Evolutionary conservation across 2,888 invertebrate species (phyloP).

Genomic region (Melinaea menophilus): DNA sequence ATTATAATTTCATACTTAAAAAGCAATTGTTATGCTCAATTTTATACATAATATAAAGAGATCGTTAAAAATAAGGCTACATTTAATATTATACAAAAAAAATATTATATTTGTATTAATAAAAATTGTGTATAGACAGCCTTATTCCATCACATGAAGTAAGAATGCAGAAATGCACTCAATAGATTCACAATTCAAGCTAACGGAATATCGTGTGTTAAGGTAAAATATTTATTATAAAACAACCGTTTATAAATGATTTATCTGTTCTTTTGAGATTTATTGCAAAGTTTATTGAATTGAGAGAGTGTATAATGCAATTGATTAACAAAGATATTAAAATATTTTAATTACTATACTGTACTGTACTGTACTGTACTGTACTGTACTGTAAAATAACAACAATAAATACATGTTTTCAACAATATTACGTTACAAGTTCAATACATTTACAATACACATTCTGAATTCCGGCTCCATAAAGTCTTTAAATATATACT

Average conservation of each 20-base stretch:
- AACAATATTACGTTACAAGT: constrained; percentile 3
- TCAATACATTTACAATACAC: constrained; percentile 1
- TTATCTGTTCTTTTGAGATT: too few relatives aligned
- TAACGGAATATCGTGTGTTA: constrained; percentile 10
- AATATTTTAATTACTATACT: neutral
- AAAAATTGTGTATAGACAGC: neutral
- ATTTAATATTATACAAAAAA: too few relatives aligned
- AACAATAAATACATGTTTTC: neutral
- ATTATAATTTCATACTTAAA: too few relatives aligned
- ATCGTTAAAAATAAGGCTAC: too few relatives aligned
- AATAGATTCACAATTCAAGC: constrained; percentile 21
- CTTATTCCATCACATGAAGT: neutral
- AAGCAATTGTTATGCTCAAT: too few relatives aligned
- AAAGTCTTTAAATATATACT: neutral
- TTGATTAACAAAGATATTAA: too few relatives aligned
- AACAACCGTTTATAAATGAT: neutral
- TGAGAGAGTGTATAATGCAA: too few relatives aligned
- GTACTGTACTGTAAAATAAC: neutral
- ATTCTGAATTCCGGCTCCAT: neutral
- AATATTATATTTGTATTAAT: too few relatives aligned
- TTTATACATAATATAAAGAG: too few relatives aligned
- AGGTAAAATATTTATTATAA: neutral
- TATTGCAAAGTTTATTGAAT: too few relatives aligned
- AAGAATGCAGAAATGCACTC: constrained; percentile 12
- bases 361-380: neutral